Evolutionary conservation across 2,113 vertebrate genomes (phyloP).

Genomic region (Neotoma lepida): DNA sequence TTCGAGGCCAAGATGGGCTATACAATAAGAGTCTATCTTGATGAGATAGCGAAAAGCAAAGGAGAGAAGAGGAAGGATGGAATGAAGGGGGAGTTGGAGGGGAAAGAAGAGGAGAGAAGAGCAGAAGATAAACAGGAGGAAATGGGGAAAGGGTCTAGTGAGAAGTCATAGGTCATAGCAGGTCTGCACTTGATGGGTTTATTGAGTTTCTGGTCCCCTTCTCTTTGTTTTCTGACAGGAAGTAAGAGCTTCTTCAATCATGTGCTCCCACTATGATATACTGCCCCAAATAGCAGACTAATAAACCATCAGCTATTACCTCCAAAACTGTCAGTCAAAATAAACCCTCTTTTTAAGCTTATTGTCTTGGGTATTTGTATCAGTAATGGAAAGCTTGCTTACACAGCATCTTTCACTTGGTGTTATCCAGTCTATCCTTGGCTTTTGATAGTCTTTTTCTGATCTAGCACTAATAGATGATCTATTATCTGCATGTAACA

Average conservation of each 20-base stretch:
- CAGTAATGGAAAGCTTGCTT: background rate
- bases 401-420: background rate
- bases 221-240: background rate
- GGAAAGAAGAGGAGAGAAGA: too few species aligned
- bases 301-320: background rate
- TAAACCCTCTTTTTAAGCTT: background rate
- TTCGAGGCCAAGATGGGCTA: background rate
- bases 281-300: background rate
- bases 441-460: background rate
- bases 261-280: background rate
- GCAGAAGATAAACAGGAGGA: background rate
- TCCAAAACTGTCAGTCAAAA: background rate
- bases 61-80: too few species aligned
- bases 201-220: background rate
- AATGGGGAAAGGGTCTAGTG: background rate
- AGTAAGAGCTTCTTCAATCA: background rate
- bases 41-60: background rate
- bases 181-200: background rate
- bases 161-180: background rate
- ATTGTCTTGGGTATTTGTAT: background rate
- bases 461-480: background rate
- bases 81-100: background rate
- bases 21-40: background rate
- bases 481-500: background rate
- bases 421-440: background rate